Evolutionary conservation across 2,888 invertebrate genomes (phyloP), one percentile per base, ranked within the genome.

Genomic region (Hemaris fuciformis): DNA sequence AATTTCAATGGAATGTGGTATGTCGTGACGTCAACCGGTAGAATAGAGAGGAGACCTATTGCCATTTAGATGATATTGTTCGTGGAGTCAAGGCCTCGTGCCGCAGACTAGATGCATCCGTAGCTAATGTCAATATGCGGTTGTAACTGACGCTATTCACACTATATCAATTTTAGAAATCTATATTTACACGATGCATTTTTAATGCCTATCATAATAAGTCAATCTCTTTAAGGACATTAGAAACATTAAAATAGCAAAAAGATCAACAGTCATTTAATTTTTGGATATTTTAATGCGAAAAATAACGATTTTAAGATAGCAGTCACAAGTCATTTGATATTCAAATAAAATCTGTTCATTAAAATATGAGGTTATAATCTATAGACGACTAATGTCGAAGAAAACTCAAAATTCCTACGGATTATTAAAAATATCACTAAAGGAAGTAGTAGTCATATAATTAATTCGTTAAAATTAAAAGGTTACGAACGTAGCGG

Each of bases 51-150:
- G 23, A 53, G 64, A 69, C 66, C 64, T 70, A 65, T 69, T 70
- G 68, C 61, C 67, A 74, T 74, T 74, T 68, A 57, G 31, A 57
- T 73, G 71, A 68, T 71, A 68, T 72, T 73, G 71, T 62, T 60
- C 58, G 58, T 46, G n/a, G 63, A 64, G 65, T 69, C 71, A 71
- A 70, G 71, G 69, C 46, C 60, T 31, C n/a, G 18, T 15, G 10
- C 42, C 31, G 56, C 27, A 60, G 20, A 56, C 60, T 46, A 65
- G 65, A 68, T 67, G 65, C 65, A 66, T 63, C 62, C 53, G 41
- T 62, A 57, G 42, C 45, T 59, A 57, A 45, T 48, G 53, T 53
- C 27, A 53, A 53, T 18, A 27, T 25, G 48, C 48, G 15, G 20
- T 20, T 10, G n/a, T n/a, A n/a, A n/a, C n/a, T n/a, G n/a, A n/a